Evolutionary conservation across 2,113 vertebrate genomes (phyloP).

Genomic region (Melierax canorus): DNA sequence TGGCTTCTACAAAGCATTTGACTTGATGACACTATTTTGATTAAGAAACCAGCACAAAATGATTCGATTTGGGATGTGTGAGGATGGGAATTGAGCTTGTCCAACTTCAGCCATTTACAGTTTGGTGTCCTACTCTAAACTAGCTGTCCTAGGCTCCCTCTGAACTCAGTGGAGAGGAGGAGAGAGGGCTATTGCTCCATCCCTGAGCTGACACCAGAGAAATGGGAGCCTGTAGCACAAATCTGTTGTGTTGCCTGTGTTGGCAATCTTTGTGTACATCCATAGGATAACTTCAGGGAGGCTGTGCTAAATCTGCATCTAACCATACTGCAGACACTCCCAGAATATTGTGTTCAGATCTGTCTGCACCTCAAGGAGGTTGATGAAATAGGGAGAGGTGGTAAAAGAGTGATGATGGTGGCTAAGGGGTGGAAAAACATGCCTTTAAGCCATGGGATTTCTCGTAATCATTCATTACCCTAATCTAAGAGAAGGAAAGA

Average conservation of each 20-base stretch:
- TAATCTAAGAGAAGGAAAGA: not conserved
- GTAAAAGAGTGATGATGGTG: not conserved
- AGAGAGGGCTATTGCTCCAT: not conserved
- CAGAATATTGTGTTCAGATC: not conserved
- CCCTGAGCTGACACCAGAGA: fast-evolving
- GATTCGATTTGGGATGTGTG: not conserved
- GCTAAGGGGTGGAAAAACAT: not conserved
- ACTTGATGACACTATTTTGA: not conserved
- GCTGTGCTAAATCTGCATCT: not conserved
- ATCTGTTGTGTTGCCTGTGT: not conserved
- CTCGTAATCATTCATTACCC: not conserved
- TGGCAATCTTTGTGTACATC: not conserved
- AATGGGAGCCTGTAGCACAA: not conserved
- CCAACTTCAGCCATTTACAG: not conserved
- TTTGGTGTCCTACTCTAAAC: not conserved
- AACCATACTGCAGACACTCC: not conserved
- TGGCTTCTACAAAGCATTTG: not conserved
- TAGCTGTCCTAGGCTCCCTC: not conserved
- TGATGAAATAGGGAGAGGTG: not conserved
- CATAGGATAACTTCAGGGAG: not conserved
- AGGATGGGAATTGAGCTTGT: not conserved
- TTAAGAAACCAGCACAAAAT: not conserved
- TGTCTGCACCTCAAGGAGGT: not conserved
- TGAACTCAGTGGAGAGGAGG: not conserved
- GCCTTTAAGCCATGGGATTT: not conserved